phyloP scores from a whole-genome alignment of 2,797 vertebrate genomes.

The Semotilus atromaculatus region DNA sequence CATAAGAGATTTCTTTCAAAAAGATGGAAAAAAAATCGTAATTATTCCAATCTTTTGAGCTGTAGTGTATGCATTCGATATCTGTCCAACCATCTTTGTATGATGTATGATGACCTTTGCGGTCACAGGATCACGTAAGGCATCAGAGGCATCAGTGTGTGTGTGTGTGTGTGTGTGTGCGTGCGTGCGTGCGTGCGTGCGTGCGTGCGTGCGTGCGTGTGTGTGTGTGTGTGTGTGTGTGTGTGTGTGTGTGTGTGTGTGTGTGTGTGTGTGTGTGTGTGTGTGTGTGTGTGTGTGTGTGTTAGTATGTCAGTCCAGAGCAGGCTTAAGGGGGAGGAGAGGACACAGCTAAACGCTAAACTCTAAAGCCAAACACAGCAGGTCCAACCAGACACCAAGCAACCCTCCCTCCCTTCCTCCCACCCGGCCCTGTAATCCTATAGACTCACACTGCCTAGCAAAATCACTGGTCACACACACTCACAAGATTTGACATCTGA shows the following conservation, averaged over 20 bases:
- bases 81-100: not conserved
- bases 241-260: too few species aligned
- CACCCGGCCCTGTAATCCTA: constrained; percentile 48
- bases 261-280: not conserved
- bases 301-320: constrained; percentile 27
- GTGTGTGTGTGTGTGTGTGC: not conserved
- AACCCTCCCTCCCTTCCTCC: constrained; percentile 33
- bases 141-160: not conserved
- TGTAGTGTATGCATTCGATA: not conserved
- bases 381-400: constrained; percentile 31
- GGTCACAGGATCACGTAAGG: constrained; percentile 29
- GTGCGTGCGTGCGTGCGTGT: not conserved
- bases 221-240: constrained; percentile 13
- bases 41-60: not conserved
- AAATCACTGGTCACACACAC: constrained; percentile 49
- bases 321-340: constrained; percentile 54
- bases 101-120: not conserved
- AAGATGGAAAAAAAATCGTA: not conserved
- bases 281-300: constrained; percentile 12
- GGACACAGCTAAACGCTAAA: constrained; percentile 48
- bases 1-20: not conserved
- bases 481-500: constrained; percentile 40
- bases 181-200: too few species aligned
- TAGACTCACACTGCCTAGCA: constrained; percentile 35
- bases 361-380: constrained; percentile 51